These are phyloP conservation scores for Alfaro cultratus DNA, from an alignment of 2,797 vertebrate species.

Conservation along the genomic window DNA sequence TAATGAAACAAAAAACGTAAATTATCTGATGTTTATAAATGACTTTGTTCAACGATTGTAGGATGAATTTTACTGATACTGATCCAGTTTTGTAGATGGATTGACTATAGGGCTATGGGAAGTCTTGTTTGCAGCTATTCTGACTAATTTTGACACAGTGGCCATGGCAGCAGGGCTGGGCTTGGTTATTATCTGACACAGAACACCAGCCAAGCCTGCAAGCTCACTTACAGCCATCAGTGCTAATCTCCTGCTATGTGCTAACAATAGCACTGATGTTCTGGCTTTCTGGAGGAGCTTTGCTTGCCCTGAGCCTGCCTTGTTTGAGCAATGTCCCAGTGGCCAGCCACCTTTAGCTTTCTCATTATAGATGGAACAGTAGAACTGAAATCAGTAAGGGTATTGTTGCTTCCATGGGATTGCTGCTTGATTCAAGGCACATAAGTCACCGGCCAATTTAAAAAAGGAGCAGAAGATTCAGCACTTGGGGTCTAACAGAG, in stretches of 20 bases:
- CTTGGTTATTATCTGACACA: conserved; percentile 62
- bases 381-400: conserved; percentile 65
- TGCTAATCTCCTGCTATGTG: conserved; percentile 74
- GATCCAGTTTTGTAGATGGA: conserved; percentile 61
- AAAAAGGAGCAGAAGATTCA: conserved; percentile 44
- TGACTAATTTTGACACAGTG: conserved; percentile 70
- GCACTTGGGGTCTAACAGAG: conserved; percentile 20
- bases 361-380: conserved; percentile 52
- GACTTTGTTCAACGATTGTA: conserved; percentile 28
- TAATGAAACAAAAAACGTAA: conserved; percentile 26
- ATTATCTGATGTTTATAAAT: conserved; percentile 37
- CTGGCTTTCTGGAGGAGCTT: conserved; percentile 66
- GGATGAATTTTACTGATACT: conserved; percentile 55
- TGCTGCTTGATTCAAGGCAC: conserved; percentile 67
- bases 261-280: conserved; percentile 79
- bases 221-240: conserved; percentile 68
- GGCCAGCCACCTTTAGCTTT: conserved; percentile 61
- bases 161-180: conserved; percentile 65
- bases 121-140: conserved; percentile 66
- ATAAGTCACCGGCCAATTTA: conserved; percentile 49
- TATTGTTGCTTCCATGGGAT: conserved; percentile 57
- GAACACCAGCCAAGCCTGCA: conserved; percentile 70
- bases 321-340: conserved; percentile 58
- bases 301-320: conserved; percentile 44
- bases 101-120: conserved; percentile 49